Evolutionary conservation across 92 coral and sea anemone species (phyloP), one percentile per base, ranked within the genome.

Genomic region (Heteractis magnifica): DNA sequence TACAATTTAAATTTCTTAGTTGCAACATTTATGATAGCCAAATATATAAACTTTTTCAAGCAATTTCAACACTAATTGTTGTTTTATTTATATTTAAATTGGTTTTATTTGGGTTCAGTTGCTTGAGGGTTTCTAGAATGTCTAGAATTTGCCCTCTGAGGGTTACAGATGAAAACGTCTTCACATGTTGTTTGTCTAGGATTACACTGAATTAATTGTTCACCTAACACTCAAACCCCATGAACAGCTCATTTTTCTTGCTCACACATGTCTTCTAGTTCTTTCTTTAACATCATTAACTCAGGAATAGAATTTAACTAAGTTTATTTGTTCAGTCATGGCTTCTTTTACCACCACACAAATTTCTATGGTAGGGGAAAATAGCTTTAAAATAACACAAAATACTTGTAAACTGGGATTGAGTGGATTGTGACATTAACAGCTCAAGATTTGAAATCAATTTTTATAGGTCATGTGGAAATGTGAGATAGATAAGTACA

Each of bases 61-160:
- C 6, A 2, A 26, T 68, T n/a, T 68, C 23, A 12, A 20, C 26
- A 2, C 2, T 12, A 23, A 13, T 68, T 68, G 12, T 68, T 20
- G 23, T 23, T 68, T 68, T 68, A 68, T 68, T 68, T 68, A 23
- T 48, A 4, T 8, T 68, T 15, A 20, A 68, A 20, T 26, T 68
- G 73, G 20, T 8, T 68, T 20, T 68, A 23, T 23, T 68, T 68
- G 1, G 73, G 49, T 68, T 68, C 73, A 68, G 26, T 64, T 26
- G 26, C 2, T 68, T 68, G 13, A 68, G 70, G 56, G 16, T 34
- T 19, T 51, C 51, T 65, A 49, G 84, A 81, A 81, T 81, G 50
- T 62, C 77, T 51, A 11, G 84, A 81, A 81, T 81, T 75, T 73
- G 73, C 65, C 65, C 77, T 81, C 56, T 70, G 62, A 52, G 19